Evolutionary conservation across 2,888 invertebrate species (phyloP).

Genomic region (Hypsopygia costalis): DNA sequence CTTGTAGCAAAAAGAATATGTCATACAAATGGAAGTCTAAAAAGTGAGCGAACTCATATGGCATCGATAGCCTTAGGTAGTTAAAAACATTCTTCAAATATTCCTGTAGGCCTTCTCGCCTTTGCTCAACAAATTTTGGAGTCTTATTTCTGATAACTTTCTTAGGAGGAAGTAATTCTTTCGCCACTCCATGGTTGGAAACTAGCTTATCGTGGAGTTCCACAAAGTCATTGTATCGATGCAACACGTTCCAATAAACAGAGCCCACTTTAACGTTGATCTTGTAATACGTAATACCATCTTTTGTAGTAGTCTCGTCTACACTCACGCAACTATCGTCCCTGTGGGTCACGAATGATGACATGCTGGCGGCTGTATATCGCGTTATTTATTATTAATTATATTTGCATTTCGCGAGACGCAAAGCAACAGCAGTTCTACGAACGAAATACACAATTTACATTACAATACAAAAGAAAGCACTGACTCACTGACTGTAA

Average conservation of each 20-base stretch:
- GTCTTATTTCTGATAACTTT: slow-evolving; percentile 95
- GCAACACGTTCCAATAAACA: slow-evolving; percentile 90
- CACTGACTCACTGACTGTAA: no score
- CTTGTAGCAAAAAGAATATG: slow-evolving; percentile 91
- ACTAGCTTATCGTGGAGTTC: slow-evolving; percentile 93
- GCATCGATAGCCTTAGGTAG: slow-evolving; percentile 89
- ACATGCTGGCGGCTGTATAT: no score
- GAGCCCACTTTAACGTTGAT: slow-evolving; percentile 85
- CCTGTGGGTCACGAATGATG: slow-evolving; percentile 85
- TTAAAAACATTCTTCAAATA: slow-evolving; percentile 90
- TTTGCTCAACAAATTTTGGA: slow-evolving; percentile 91
- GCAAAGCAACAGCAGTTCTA: slow-evolving; percentile 3
- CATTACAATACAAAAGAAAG: no score
- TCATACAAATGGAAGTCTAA: slow-evolving; percentile 95
- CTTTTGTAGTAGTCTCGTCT: slow-evolving; percentile 82
- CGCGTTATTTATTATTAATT: no score
- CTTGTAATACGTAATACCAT: slow-evolving; percentile 86
- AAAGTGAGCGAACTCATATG: slow-evolving; percentile 90
- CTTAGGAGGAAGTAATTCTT: slow-evolving; percentile 94
- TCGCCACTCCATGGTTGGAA: slow-evolving; percentile 88
- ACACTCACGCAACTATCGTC: slow-evolving; percentile 84
- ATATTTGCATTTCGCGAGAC: slow-evolving; percentile 2
- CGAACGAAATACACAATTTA: slow-evolving; percentile 17
- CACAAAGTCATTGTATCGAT: slow-evolving; percentile 94
- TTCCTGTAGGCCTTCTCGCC: slow-evolving; percentile 88